Evolutionary conservation across 2,888 invertebrate genomes (phyloP).

Genomic region (Timema cristinae): DNA sequence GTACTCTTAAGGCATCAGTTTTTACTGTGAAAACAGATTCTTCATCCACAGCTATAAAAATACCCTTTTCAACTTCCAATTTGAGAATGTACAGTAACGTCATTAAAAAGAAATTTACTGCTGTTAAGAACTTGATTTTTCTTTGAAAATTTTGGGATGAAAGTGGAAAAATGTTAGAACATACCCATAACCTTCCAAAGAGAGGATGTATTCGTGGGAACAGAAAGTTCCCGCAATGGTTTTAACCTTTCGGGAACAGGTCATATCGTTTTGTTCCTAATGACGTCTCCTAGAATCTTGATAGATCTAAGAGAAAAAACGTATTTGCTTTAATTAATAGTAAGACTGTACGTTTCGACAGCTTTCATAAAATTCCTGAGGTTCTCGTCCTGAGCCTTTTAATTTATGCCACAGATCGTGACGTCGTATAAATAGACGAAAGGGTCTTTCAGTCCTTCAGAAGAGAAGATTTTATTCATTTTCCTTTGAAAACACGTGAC

Average conservation of each 20-base stretch:
- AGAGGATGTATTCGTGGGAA: not conserved
- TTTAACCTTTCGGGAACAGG: not conserved
- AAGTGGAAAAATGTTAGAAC: slow-evolving; percentile 16
- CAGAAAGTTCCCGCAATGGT: not conserved
- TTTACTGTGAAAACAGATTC: slow-evolving; percentile 20
- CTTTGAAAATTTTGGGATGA: slow-evolving; percentile 11
- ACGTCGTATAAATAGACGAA: slow-evolving; percentile 28
- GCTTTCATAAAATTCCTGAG: slow-evolving; percentile 12
- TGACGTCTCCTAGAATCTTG: not conserved
- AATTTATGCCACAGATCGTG: slow-evolving; percentile 27
- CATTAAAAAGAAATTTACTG: not conserved
- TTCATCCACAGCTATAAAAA: slow-evolving; percentile 6
- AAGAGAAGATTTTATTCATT: slow-evolving; percentile 19
- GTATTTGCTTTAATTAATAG: not conserved
- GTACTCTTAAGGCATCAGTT: slow-evolving; percentile 26
- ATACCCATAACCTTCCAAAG: slow-evolving; percentile 9
- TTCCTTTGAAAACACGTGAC: slow-evolving; percentile 17
- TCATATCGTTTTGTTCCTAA: not conserved
- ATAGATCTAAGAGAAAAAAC: not conserved
- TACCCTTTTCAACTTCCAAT: not conserved
- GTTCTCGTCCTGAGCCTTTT: slow-evolving; percentile 27
- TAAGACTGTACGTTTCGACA: not conserved
- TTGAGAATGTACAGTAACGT: not conserved
- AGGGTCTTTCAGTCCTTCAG: slow-evolving; percentile 22
- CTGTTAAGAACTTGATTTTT: not conserved